Base-by-base conservation (phyloP, 2,888 invertebrate species). In the Lepetodrilus schrolli region DNA sequence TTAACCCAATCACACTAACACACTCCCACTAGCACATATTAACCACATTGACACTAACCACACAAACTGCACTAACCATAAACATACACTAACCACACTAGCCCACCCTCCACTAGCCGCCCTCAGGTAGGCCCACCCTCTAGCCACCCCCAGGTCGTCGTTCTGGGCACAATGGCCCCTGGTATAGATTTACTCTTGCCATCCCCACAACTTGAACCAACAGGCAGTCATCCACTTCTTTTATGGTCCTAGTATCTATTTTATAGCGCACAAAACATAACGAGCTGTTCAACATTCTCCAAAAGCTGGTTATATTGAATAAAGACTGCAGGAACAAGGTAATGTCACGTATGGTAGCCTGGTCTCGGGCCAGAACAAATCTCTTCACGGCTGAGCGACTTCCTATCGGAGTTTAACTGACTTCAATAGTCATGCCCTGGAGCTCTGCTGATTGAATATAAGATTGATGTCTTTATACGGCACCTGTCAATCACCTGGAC, bases 201-300 rank as follows among this genome's bases (percentile, higher is more conserved):
- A n/a, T n/a, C n/a, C n/a, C n/a, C n/a, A n/a, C n/a, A n/a, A n/a
- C n/a, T n/a, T n/a, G n/a, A n/a, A n/a, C n/a, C n/a, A n/a, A n/a
- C n/a, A n/a, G n/a, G n/a, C n/a, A n/a, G n/a, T n/a, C n/a, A n/a
- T n/a, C n/a, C n/a, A n/a, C 58, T 17, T 2, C 17, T 30, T 58
- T 58, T 58, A 58, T 30, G 58, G 34, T 17, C 4, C 30, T 34
- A 58, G 58, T 58, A 58, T 58, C 58, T 58, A 58, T 30, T 58
- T 58, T 30, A 58, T 58, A 58, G 58, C 58, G 17, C 58, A 58
- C 58, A 58, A 58, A 58, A 58, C 30, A 26, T 58, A 58, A 58
- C 30, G 30, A 58, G 58, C 58, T 58, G n/a, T 30, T n/a, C 10
- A 17, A 23, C 17, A 5, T n/a, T 43, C 43, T 58, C 26, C 34